Base-by-base conservation (phyloP, 53 echinoderm and acorn worm species). In the Apostichopus leukothele region DNA sequence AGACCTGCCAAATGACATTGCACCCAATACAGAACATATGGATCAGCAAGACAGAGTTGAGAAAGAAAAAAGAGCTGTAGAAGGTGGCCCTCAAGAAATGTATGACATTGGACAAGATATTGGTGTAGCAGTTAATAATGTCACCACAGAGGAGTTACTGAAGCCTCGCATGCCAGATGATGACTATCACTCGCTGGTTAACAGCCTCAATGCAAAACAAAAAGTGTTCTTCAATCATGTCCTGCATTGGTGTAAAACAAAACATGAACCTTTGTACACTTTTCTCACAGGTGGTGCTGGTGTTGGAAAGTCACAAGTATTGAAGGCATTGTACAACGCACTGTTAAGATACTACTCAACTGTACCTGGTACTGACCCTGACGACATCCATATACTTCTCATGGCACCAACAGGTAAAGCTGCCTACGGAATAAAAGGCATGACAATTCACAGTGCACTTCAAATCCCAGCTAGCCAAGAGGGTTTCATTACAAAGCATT, bases 211-310 rank as follows among this genome's bases (percentile, higher is more conserved):
- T 76, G n/a, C 75, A 75, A 75, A 93, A 53, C 91, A 93, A 75
- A 87, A 71, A 52, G 87, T 89, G 89, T 67, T 93, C 51, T 91
- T 93, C 75, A 80, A 89, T 75, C 91, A 91, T 78, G 83, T 91
- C 8, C 88, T 91, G 9, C 51, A 93, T 18, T 79, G 20, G 78
- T 85, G 75, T 71, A 89, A 89, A 87, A 81, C 80, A 52, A 27
- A 79, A 75, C 13, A 52, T 86, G 74, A 89, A 75, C 93, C 79
- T 21, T 74, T 86, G 23, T 81, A 79, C 57, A 74, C 74, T 53
- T 92, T 92, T 60, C 8, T 92, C 1, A 92, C 81, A 74, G 92
- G 92, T 92, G 92, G 90, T 18, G 92, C 90, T 52, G 92, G 92
- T 71, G 90, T 90, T 52, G 90, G 90, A 18, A 92, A 92, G 84